phyloP scores from a whole-genome alignment of 2,797 vertebrate species.

The Moxostoma hubbsi region DNA sequence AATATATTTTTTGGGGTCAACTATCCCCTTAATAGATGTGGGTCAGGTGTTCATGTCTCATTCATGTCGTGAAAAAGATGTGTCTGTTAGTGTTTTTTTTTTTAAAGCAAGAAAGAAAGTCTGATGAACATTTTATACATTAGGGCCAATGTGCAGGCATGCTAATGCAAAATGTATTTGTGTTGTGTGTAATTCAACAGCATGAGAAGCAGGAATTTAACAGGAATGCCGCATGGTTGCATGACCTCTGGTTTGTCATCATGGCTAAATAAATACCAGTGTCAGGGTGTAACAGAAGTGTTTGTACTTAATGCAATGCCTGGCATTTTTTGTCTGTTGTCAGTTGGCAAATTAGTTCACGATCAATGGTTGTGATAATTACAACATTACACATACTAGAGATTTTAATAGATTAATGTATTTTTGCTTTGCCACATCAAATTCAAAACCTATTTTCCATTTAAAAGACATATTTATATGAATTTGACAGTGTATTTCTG shows the following conservation, averaged over 20 bases:
- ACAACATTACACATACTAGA: not conserved
- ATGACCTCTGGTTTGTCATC: constrained; percentile 39
- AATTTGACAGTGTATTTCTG: no score
- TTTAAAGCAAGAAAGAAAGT: no score
- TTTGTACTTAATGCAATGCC: constrained; percentile 20
- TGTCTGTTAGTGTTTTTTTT: no score
- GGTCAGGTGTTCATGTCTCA: no score
- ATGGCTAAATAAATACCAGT: constrained; percentile 51
- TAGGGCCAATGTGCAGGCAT: not conserved
- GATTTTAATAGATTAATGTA: not conserved
- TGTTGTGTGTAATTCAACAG: not conserved
- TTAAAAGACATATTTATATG: no score
- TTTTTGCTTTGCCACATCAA: no score
- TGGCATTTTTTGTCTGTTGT: not conserved
- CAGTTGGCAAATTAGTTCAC: not conserved
- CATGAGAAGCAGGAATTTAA: constrained; percentile 11
- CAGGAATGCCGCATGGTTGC: constrained; percentile 46
- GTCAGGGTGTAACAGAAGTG: constrained; percentile 43
- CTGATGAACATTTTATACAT: not conserved
- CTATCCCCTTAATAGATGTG: no score
- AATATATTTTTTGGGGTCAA: no score
- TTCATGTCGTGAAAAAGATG: no score
- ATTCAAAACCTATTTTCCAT: no score
- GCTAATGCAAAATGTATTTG: not conserved
- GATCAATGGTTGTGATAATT: no score